These are phyloP conservation scores for Chrysodeixis includens DNA, from an alignment of 2,888 invertebrate species.

Conservation along the genomic window DNA sequence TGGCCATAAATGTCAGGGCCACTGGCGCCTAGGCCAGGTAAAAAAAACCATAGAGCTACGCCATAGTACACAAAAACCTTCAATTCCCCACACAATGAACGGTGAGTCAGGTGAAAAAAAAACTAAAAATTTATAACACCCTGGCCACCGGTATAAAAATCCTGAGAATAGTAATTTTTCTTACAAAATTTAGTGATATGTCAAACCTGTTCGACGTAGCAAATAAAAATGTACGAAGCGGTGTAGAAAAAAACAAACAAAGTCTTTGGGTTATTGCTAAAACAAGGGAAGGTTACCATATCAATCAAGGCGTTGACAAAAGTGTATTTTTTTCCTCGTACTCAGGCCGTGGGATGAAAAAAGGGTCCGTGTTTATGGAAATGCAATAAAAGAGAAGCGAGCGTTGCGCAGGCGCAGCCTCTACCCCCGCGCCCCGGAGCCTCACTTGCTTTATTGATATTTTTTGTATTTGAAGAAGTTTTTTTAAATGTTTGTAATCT, in stretches of 20 bases:
- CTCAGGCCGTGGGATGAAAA: constrained; percentile 79
- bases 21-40: constrained; percentile 89
- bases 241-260: constrained; percentile 75
- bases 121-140: constrained; percentile 84
- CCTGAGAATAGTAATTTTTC: constrained; percentile 86
- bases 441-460: constrained; percentile 45
- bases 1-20: constrained; percentile 87
- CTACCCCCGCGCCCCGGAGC: constrained; percentile 60
- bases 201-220: constrained; percentile 86
- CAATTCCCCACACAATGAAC: constrained; percentile 80
- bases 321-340: constrained; percentile 78
- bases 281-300: constrained; percentile 88
- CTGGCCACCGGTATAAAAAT: constrained; percentile 84
- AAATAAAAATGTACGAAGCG: constrained; percentile 86
- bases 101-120: constrained; percentile 78
- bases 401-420: constrained; percentile 65
- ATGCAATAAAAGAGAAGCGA: constrained; percentile 78
- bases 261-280: constrained; percentile 86
- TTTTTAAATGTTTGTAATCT: background rate
- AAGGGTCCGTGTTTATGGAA: constrained; percentile 86
- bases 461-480: constrained; percentile 10
- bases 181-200: constrained; percentile 89
- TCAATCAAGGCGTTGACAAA: constrained; percentile 89
- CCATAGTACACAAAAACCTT: constrained; percentile 76
- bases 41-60: constrained; percentile 77